Conservation (phyloP, 2,888 invertebrate species). For the Schrankia costaestrigalis region DNA sequence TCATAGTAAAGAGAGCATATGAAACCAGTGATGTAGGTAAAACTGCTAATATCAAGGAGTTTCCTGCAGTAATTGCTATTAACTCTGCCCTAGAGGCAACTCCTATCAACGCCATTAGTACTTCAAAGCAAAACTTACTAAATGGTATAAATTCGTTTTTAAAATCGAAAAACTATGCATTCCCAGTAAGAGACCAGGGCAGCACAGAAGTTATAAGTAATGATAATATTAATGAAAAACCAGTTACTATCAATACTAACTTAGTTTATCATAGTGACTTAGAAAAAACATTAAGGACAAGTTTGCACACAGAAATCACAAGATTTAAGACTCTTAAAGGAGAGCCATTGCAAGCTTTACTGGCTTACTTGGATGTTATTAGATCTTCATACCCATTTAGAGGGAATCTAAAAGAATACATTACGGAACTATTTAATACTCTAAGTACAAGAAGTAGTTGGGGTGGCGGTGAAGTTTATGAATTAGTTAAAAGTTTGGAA, state of each 20-base stretch:
- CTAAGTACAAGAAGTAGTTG: conserved; percentile 71
- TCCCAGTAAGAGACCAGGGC: conserved; percentile 47
- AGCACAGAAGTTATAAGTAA: conserved; percentile 32
- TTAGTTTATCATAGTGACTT: conserved; percentile 92
- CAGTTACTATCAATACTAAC: conserved; percentile 57
- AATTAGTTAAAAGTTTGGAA: conserved; percentile 79
- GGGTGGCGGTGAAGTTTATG: conserved; percentile 81
- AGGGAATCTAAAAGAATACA: conserved; percentile 82
- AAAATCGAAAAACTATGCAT: conserved; percentile 66
- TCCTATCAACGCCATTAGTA: conserved; percentile 58
- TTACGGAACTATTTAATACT: conserved; percentile 82
- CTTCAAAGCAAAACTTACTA: conserved; percentile 65
- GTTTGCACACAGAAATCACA: conserved; percentile 91
- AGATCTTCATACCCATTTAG: conserved; percentile 90
- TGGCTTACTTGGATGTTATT: conserved; percentile 86
- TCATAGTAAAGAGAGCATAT: conserved; percentile 81
- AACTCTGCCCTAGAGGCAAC: conserved; percentile 56
- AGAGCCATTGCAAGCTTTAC: conserved; percentile 86
- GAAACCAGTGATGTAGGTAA: conserved; percentile 78
- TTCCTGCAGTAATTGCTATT: conserved; percentile 80
- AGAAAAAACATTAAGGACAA: conserved; percentile 91
- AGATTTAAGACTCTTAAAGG: conserved; percentile 84
- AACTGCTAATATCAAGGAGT: conserved; percentile 63
- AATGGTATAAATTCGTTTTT: conserved; percentile 78
- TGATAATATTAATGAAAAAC: conserved; percentile 38